A percentile compares a stretch with the other conserved stretches of the same genome.
These are phyloP conservation scores for Marmota flaviventris DNA, from an alignment of 2,113 vertebrate species.

Conservation along the genomic window DNA sequence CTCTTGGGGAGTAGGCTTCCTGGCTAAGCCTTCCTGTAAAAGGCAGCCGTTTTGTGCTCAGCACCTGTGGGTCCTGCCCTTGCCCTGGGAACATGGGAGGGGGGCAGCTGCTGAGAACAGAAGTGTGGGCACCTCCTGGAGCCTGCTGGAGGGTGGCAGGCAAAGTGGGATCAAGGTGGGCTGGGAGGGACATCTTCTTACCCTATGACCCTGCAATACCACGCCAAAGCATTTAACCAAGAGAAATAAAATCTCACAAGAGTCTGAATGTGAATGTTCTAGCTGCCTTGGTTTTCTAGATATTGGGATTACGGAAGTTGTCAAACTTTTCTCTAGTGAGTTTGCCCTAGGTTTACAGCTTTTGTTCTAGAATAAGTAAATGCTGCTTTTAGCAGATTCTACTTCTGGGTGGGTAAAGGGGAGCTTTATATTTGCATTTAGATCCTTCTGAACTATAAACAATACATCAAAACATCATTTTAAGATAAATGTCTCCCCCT, in stretches of 20 bases:
- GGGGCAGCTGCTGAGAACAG: too few species aligned
- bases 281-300: not conserved
- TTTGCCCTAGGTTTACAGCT: not conserved
- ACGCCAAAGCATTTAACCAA: not conserved
- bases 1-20: not conserved
- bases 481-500: too few species aligned
- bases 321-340: not conserved
- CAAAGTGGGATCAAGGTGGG: not conserved
- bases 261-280: not conserved
- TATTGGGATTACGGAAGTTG: not conserved
- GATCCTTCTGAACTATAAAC: too few species aligned
- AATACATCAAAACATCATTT: too few species aligned
- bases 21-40: not conserved
- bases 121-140: too few species aligned
- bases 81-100: not conserved
- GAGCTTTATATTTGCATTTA: too few species aligned
- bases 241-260: not conserved
- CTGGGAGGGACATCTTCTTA: not conserved
- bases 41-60: not conserved
- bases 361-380: not conserved
- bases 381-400: too few species aligned
- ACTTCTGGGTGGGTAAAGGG: too few species aligned
- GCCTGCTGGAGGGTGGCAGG: not conserved
- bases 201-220: not conserved
- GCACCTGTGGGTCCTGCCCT: not conserved